Evolutionary conservation across 2,888 invertebrate genomes (phyloP), one percentile per base, ranked within the genome.

Genomic region (Parnassius mnemosyne): DNA sequence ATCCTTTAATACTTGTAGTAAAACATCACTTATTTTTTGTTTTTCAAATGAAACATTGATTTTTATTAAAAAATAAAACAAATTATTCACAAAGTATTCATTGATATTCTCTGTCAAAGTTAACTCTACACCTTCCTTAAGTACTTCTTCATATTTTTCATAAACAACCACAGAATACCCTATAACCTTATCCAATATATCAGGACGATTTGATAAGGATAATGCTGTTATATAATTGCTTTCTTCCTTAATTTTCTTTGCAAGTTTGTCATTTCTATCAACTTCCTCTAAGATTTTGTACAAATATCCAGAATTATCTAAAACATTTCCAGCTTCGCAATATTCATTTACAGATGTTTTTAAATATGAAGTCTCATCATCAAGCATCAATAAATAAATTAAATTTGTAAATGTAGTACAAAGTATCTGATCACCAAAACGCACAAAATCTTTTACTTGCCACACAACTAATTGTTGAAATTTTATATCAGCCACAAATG

Each of bases 341-440:
- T 84, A 85, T 43, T 78, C 75, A 2, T 77, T 59, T 2, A 68
- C 57, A 20, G 68, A 63, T 10, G 66, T 50, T 64, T 73, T 74
- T 11, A 81, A 34, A 69, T 78, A 85, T 7, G 74, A 72, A 9
- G 63, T 57, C 0, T 77, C 69, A 68, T 83, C 70, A 59, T 84
- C 77, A 42, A 82, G 53, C 2, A 71, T 61, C 63, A 89, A 79
- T 65, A 70, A 72, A 65, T 89, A 88, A 49, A 88, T 70, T 13
- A 83, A 65, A 61, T 87, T 79, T 10, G 71, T 71, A 61, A 73
- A 90, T 63, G 89, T 85, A 2, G 84, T 83, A 66, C 88, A 88
- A 20, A 90, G 70, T 9, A 90, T 68, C 70, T 76, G 71, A 58
- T 84, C 77, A 11, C 72, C 78, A 53, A 74, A 69, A 53, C 67